Conservation (phyloP, 1,140 invertebrate genomes). For the Drosophila albomicans region DNA sequence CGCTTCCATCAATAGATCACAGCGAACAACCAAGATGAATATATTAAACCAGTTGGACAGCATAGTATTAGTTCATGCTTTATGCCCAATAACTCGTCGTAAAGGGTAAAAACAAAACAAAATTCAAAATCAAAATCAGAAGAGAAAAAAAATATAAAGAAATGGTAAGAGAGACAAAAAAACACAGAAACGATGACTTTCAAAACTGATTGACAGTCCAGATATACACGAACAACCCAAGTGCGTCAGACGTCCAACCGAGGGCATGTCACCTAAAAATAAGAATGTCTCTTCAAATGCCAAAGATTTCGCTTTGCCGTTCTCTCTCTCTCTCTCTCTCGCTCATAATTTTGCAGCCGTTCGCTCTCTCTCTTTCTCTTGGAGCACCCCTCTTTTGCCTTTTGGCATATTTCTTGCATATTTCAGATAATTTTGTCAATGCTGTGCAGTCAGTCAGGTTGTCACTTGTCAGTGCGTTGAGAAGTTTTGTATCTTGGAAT, state of each 20-base stretch:
- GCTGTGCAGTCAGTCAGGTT: conserved; percentile 84
- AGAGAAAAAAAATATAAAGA: conserved; percentile 1
- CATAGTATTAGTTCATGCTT: conserved; percentile 18
- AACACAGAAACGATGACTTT: conserved; percentile 67
- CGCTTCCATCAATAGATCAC: conserved; percentile 51
- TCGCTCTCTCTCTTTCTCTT: conserved; percentile 17
- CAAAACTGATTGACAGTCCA: conserved; percentile 75
- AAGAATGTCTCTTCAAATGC: conserved; percentile 82
- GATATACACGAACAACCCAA: conserved; percentile 57
- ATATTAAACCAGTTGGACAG: conserved; percentile 49
- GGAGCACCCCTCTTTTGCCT: conserved; percentile 10
- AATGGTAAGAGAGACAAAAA: conserved; percentile 11
- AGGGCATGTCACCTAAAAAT: conserved; percentile 85
- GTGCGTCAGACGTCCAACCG: conserved; percentile 77
- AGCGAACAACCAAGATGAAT: conserved; percentile 42
- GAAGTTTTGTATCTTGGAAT: conserved; percentile 75
- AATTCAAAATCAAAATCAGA: conserved; percentile 42
- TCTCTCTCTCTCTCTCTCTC: conserved; percentile 30
- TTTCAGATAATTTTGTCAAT: conserved; percentile 85
- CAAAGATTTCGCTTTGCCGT: conserved; percentile 66
- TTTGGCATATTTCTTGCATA: conserved; percentile 80
- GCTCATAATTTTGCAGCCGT: conserved; percentile 49
- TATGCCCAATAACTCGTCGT: background rate
- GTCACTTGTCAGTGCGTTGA: conserved; percentile 79
- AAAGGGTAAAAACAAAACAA: conserved; percentile 34